Percentiles rank a stretch among this genome's conserved stretches.
Conservation (phyloP, 1,140 invertebrate genomes). For the Proctacanthus coquilletti region DNA sequence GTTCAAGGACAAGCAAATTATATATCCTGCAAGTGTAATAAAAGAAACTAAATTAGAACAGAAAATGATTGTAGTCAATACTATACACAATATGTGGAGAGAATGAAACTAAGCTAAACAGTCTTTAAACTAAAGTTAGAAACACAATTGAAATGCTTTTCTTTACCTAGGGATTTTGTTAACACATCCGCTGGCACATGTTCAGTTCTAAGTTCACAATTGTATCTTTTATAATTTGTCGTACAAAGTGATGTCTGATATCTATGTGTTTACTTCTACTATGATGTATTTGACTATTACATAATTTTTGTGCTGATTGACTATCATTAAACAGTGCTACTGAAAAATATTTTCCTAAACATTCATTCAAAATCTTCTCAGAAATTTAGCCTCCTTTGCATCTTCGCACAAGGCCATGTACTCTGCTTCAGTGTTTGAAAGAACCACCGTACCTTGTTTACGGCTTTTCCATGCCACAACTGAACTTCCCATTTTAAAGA, state of each 20-base stretch:
- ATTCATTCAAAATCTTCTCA: slow-evolving; percentile 4
- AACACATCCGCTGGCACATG: slow-evolving; percentile 16
- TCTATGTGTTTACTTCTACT: slow-evolving; percentile 16
- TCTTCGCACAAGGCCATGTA: slow-evolving; percentile 10
- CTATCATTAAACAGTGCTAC: slow-evolving; percentile 12
- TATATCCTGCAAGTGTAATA: too few relatives aligned
- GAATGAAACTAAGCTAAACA: too few relatives aligned
- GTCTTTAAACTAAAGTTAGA: too few relatives aligned
- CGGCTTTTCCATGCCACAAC: slow-evolving; percentile 9
- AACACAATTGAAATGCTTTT: too few relatives aligned
- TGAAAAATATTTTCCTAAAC: slow-evolving; percentile 9
- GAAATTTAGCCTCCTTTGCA: background rate
- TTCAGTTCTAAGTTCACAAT: slow-evolving; percentile 11
- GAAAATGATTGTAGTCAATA: too few relatives aligned
- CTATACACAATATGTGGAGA: too few relatives aligned
- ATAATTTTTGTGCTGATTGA: slow-evolving; percentile 12
- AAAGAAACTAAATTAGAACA: too few relatives aligned
- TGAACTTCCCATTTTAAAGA: background rate
- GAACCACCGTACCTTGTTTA: slow-evolving; percentile 7
- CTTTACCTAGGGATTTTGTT: too few relatives aligned
- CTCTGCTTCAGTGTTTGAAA: slow-evolving; percentile 35
- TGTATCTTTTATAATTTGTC: slow-evolving; percentile 13
- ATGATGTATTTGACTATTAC: slow-evolving; percentile 6
- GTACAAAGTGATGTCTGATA: slow-evolving; percentile 14
- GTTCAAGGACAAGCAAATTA: too few relatives aligned